These are phyloP conservation scores for Euzetes globulus DNA, from an alignment of 2,888 invertebrate species.

Conservation along the genomic window DNA sequence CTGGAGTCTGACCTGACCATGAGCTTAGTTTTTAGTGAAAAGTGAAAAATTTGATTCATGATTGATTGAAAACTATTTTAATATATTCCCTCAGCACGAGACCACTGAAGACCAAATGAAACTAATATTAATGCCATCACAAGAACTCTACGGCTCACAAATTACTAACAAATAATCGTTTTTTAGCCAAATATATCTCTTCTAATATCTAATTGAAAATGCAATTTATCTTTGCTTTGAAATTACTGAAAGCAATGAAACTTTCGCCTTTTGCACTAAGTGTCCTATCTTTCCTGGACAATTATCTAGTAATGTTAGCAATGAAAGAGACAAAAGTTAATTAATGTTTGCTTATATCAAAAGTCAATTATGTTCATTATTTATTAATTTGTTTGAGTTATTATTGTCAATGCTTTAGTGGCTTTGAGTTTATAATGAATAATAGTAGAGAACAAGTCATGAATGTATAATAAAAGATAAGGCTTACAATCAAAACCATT, in stretches of 20 bases:
- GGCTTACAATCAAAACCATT: background rate
- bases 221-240: no score
- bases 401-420: background rate
- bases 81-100: conserved; percentile 15
- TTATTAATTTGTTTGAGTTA: background rate
- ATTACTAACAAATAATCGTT: background rate
- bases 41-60: conserved; percentile 13
- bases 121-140: background rate
- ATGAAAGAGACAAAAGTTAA: background rate
- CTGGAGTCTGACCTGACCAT: background rate
- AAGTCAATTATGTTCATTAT: background rate
- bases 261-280: no score
- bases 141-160: background rate
- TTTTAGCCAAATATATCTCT: background rate
- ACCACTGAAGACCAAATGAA: background rate
- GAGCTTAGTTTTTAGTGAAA: conserved; percentile 14
- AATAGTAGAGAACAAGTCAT: background rate
- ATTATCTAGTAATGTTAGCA: no score
- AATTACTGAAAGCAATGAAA: background rate
- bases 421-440: background rate
- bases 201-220: background rate
- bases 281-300: no score
- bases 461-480: conserved; percentile 1
- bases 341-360: background rate
- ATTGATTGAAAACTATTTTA: conserved; percentile 18